Percentiles rank a stretch among this genome's conserved stretches.
These are phyloP conservation scores for Kryptolebias ocellatus DNA, from an alignment of 2,797 vertebrate species.

Conservation along the genomic window DNA sequence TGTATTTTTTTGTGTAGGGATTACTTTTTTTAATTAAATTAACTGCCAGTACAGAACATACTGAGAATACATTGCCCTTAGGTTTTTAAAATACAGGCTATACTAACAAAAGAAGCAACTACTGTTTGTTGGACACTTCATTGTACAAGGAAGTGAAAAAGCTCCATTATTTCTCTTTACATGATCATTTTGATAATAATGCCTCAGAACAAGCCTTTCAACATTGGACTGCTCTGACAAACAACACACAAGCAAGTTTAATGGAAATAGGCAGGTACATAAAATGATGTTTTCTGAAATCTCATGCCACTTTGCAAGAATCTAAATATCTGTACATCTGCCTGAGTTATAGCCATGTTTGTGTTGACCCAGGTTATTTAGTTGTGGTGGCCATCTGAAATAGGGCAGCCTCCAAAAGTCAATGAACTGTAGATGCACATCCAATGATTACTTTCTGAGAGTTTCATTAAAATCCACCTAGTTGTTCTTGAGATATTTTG, in stretches of 20 bases:
- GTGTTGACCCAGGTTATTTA: no score
- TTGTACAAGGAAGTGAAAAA: conserved; percentile 1
- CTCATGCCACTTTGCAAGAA: no score
- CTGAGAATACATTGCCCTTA: background rate
- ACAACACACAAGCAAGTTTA: conserved; percentile 22
- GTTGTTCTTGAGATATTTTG: no score
- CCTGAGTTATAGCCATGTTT: no score
- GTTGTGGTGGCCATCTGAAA: no score
- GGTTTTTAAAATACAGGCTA: no score
- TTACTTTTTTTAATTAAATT: background rate
- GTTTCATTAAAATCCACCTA: no score
- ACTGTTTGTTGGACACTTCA: background rate
- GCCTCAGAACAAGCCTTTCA: conserved; percentile 20
- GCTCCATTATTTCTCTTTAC: conserved; percentile 5
- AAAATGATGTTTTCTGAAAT: background rate
- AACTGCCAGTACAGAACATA: background rate
- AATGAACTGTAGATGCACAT: no score
- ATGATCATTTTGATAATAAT: conserved; percentile 38
- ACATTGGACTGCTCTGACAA: conserved; percentile 38
- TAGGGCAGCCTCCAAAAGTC: no score
- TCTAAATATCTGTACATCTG: no score
- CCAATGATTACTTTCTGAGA: no score
- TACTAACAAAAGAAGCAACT: no score
- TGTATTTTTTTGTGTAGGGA: background rate
- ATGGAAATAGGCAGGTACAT: conserved; percentile 28